Percentiles rank a stretch among this genome's conserved stretches.
Evolutionary conservation across 2,797 vertebrate genomes (phyloP).

Genomic region (Miopithecus talapoin): DNA sequence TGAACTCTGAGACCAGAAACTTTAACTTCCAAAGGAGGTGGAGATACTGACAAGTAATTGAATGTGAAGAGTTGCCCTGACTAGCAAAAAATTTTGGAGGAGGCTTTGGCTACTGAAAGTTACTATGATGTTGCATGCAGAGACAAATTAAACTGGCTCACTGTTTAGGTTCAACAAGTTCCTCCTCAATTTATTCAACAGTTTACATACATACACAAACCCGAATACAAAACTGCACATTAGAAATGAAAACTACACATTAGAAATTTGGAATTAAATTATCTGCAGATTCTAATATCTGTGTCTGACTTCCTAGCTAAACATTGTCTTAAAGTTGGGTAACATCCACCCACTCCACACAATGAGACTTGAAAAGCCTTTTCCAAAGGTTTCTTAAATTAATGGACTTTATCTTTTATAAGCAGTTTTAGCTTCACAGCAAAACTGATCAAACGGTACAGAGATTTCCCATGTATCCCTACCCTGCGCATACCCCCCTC

Average conservation of each 20-base stretch:
- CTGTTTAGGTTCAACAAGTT: background rate
- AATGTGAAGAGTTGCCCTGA: background rate
- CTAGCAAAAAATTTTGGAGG: background rate
- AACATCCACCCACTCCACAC: background rate
- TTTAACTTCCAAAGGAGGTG: background rate
- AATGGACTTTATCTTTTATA: background rate
- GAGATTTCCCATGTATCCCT: background rate
- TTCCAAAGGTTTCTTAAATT: background rate
- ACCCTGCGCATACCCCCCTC: rapidly evolving
- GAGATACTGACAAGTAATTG: background rate
- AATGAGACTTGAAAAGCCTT: background rate
- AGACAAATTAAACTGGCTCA: background rate
- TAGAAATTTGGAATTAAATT: constrained; percentile 12
- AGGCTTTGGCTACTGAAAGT: background rate
- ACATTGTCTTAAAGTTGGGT: background rate
- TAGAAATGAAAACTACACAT: constrained; percentile 4
- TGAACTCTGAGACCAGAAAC: background rate
- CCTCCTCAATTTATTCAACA: background rate
- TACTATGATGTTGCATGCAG: background rate
- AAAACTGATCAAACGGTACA: background rate
- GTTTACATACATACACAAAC: background rate
- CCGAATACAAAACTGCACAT: background rate
- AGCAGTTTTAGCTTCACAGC: background rate
- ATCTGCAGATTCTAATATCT: background rate
- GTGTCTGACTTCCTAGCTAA: background rate